These are phyloP conservation scores for Okapia johnstoni DNA, from an alignment of 2,113 vertebrate species.

Conservation along the genomic window DNA sequence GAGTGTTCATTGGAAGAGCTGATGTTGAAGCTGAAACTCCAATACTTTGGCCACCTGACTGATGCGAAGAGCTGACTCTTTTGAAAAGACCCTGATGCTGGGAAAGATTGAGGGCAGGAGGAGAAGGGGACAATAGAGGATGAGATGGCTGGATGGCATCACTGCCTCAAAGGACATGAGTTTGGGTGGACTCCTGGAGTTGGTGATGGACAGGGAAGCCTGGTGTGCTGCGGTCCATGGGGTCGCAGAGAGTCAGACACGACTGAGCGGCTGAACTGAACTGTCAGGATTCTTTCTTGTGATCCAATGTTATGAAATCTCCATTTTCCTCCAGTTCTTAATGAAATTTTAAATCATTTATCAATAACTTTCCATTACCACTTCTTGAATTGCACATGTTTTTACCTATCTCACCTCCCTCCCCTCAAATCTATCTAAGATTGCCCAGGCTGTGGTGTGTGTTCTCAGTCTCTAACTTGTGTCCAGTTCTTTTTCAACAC, in stretches of 20 bases:
- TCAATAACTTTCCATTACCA: neutral
- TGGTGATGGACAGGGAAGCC: neutral
- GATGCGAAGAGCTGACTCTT: neutral
- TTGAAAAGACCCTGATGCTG: neutral
- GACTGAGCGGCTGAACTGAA: neutral
- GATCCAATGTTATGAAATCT: neutral
- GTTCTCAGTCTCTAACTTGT: neutral
- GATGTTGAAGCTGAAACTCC: neutral
- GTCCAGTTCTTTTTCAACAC: neutral
- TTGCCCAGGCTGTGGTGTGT: neutral
- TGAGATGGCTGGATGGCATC: neutral
- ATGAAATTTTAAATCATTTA: neutral
- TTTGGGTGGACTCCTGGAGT: neutral
- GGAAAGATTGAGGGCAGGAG: neutral
- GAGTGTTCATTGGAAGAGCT: neutral
- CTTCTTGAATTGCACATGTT: neutral
- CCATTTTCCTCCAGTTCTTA: neutral
- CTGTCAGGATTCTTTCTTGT: neutral
- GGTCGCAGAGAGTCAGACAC: neutral
- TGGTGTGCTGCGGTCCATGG: neutral
- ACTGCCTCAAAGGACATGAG: fast-evolving
- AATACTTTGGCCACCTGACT: neutral
- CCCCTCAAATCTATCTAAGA: neutral
- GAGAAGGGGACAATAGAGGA: neutral
- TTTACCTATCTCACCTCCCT: neutral